Base-by-base conservation (phyloP, 1,140 invertebrate species). In the Drosophila littoralis region DNA sequence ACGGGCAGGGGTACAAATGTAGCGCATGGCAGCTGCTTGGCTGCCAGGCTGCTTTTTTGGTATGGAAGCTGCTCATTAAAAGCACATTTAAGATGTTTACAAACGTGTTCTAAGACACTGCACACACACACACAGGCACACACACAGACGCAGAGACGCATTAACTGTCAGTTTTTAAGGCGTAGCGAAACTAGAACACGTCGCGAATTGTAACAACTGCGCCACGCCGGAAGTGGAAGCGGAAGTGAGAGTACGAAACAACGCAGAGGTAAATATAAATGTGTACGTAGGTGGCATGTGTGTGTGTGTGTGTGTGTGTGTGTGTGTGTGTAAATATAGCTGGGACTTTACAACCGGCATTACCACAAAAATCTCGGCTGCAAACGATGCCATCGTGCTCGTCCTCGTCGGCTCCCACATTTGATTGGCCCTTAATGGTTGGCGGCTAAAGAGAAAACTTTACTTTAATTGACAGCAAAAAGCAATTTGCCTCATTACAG, bases 31-130 rank as follows among this genome's bases (percentile, higher is more conserved):
- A 75, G 69, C 60, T 74, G 68, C 28, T 45, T 58, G 48, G 45
- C 38, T 69, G 50, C 63, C 2, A 3, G 22, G 2, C 65, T 77
- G 60, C 33, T 60, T 77, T 17, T 55, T 50, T 51, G 22, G 33
- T 15, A 35, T 66, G 77, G 67, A 84, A 78, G 71, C 77, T 84
- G 77, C 80, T 88, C 84, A 89, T 89, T 89, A 89, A 89, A 89
- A 89, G 85, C 77, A 89, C 84, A 89, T 89, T 89, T 89, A 84
- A 89, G 84, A 89, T 89, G 84, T 89, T 89, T 89, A 89, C 84
- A 89, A 89, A 89, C 84, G 84, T 89, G 81, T 89, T 84, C 65
- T 63, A 59, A 89, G 80, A 89, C 80, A 32, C 60, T 71, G 64
- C 79, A 77, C 70, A 86, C 67, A 64, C 61, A 61, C 43, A 4